Base-by-base conservation (phyloP, 2,888 invertebrate species). In the Helobdella robusta region DNA sequence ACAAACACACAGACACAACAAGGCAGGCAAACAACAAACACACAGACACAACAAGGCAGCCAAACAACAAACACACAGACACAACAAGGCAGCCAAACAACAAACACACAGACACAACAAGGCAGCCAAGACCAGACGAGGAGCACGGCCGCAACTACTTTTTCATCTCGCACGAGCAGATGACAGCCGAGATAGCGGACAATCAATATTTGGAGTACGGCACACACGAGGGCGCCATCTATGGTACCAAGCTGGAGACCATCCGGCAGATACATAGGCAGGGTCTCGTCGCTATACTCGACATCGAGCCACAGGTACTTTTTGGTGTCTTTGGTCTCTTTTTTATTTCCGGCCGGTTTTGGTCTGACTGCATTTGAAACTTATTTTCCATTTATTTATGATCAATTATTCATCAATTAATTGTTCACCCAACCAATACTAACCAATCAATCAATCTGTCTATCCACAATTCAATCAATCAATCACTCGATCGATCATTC, bases 201-300 rank as follows among this genome's bases (percentile, higher is more conserved):
- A 95, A 94, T 81, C 94, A 95, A 83, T 97, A 95, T 82, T 84
- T 98, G 77, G 97, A 97, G 84, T 97, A 97, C 79, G 97, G 95
- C 86, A 74, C 65, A n/a, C 69, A 69, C 63, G 68, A 69, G 36
- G 66, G 69, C 92, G 94, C 93, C 68, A 97, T 98, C 95, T 98
- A 98, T 80, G 98, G 98, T 70, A 98, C 97, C 36, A 97, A 97
- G 81, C 82, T 98, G 75, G 97, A 97, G 78, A 98, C 98, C 30
- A 98, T 98, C 75, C 85, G 95, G 44, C 89, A 92, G 80, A 97
- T 98, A 74, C 94, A 97, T 81, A 87, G 89, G 67, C 91, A 93
- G 78, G 91, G 93, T 18, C 89, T 91, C 80, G 90, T 97, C 85
- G 97, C 97, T 68, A 98, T 98, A 75, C 82, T 98, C 72, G 98